phyloP scores from a whole-genome alignment of 53 echinoderm and acorn worm species.

The Holothuria leucospilota region DNA sequence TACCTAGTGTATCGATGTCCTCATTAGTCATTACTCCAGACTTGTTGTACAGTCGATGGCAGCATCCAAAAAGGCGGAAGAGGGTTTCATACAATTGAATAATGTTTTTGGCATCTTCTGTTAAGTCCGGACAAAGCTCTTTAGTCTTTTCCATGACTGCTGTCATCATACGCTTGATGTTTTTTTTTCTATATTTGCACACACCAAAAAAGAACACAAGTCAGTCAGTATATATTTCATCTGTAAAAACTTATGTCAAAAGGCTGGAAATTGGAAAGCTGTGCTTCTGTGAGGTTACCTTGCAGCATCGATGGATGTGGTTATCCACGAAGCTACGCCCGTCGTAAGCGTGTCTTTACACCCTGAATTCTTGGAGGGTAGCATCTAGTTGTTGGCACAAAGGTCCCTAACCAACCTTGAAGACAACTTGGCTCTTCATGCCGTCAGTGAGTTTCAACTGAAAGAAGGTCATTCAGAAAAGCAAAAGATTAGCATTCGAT shows the following conservation, averaged over 20 bases:
- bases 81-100: too few relatives aligned
- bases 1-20: background rate
- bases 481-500: too few relatives aligned
- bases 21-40: background rate
- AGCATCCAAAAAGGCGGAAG: background rate
- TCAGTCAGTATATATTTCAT: background rate
- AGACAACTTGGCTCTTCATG: too few relatives aligned
- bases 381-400: too few relatives aligned
- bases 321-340: background rate
- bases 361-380: too few relatives aligned
- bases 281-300: background rate
- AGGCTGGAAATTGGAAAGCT: too few relatives aligned
- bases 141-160: background rate
- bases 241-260: too few relatives aligned
- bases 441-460: too few relatives aligned
- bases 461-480: too few relatives aligned
- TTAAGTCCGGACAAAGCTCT: background rate
- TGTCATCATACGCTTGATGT: background rate
- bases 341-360: too few relatives aligned
- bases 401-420: too few relatives aligned
- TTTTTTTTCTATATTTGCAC: background rate
- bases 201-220: background rate
- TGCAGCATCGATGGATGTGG: constrained; percentile 17
- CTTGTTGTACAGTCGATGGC: background rate
- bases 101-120: background rate